Base-by-base conservation (phyloP, 2,797 vertebrate genomes). In the Onychomys torridus region DNA sequence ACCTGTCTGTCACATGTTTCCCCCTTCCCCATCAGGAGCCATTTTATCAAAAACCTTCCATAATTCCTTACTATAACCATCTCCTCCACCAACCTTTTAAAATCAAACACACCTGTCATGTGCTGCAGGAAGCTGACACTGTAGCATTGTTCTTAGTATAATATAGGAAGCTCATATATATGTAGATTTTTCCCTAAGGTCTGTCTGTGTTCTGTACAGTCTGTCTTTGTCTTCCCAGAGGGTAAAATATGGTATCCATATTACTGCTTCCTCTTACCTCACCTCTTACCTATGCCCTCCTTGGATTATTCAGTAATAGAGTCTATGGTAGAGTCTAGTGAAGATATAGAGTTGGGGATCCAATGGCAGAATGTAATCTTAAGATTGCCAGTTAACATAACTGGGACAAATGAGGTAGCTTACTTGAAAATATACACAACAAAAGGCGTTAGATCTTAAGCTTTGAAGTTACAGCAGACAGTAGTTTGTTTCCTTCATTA, bases 271-370 rank as follows among this genome's bases (percentile, higher is more conserved):
- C 5, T 61, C 55, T 52, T 69, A 27, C n/a, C 59, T 25, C 67
- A 82, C 25, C 11, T 37, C 46, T 83, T 29, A 23, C 27, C 10
- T 46, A 59, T 32, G 32, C 9, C 46, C 16, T 83, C 63, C 23
- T 69, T 16, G 71, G 29, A 61, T 91, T 78, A 16, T 67, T 90
- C 17, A 40, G 13, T 78, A n/a, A 57, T 29, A n/a, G 14, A 17
- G 17, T 49, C 89, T 27, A 3, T 90, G 52, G 77, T 19, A 63
- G 67, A 65, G 29, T 57, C 19, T 12, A 37, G 11, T 32, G 19
- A 49, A 25, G 40, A 9, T 32, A 4, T 14, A 49, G 3, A n/a
- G 1, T 29, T 21, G 6, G 3, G 13, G 10, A 11, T 49, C 2
- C 61, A 85, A 12, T 73, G 40, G 49, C 34, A 49, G 49, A 79